Percentiles rank a stretch among this genome's conserved stretches.
Evolutionary conservation across 2,888 invertebrate genomes (phyloP).

Genomic region (Pyrrhia umbra): DNA sequence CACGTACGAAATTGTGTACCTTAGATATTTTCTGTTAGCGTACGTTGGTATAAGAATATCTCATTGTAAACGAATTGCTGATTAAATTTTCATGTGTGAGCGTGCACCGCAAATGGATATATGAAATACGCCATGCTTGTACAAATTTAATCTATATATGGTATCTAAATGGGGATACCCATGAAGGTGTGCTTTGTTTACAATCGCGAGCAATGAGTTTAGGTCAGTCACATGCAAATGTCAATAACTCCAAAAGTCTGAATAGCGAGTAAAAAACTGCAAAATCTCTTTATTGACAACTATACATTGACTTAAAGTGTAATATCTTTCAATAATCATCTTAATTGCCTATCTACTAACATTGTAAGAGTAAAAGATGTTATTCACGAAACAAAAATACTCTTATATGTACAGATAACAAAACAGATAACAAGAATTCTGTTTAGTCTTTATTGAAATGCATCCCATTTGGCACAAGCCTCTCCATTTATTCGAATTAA

Average conservation of each 20-base stretch:
- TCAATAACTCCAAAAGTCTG: neutral
- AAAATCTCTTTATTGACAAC: neutral
- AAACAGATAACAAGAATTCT: neutral
- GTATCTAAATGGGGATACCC: neutral
- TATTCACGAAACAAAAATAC: neutral
- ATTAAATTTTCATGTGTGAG: conserved; percentile 9
- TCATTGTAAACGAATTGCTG: conserved; percentile 18
- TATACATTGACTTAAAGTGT: neutral
- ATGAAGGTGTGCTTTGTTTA: neutral
- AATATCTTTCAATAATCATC: too few relatives aligned
- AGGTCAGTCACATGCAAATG: neutral
- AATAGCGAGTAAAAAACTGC: too few relatives aligned
- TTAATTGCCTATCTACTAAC: neutral
- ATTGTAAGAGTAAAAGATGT: neutral
- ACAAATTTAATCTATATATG: neutral
- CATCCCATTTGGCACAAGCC: neutral
- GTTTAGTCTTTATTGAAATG: neutral
- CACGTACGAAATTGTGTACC: conserved; percentile 58
- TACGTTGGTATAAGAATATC: conserved; percentile 9
- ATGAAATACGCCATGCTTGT: neutral
- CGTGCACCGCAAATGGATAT: neutral
- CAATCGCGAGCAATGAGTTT: neutral
- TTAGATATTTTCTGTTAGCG: conserved; percentile 35
- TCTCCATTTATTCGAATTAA: neutral
- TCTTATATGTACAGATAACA: neutral